Percentiles rank a stretch among this genome's conserved stretches.
Conservation (phyloP, 2,113 vertebrate genomes). For the Nannospalax galili region DNA sequence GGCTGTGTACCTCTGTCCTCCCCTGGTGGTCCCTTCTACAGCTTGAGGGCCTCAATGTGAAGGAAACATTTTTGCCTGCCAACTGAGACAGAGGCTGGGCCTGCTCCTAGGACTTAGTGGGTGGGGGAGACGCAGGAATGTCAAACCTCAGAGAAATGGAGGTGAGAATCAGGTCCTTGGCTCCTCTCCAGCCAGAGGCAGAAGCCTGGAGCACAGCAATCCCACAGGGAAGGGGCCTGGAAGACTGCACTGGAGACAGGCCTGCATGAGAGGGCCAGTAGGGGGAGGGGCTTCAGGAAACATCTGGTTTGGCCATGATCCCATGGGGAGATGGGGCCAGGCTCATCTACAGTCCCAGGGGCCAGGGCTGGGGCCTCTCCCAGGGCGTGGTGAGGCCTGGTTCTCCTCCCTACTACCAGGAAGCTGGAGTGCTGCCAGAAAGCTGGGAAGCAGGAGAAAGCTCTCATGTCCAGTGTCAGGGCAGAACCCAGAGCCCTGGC, state of each 20-base stretch:
- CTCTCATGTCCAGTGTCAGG: background rate
- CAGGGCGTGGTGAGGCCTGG: background rate
- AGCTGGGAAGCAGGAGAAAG: background rate
- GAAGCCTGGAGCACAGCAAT: background rate
- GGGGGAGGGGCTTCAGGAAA: constrained; percentile 74
- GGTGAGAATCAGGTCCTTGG: background rate
- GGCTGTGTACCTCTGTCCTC: background rate
- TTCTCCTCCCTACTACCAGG: background rate
- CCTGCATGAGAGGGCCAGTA: constrained; percentile 63
- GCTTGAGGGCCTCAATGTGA: background rate
- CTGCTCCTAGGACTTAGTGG: background rate
- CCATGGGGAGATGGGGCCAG: constrained; percentile 75
- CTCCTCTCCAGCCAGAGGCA: background rate
- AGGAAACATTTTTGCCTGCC: background rate
- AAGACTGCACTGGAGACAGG: constrained; percentile 57
- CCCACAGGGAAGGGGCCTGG: background rate
- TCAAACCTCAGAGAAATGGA: background rate
- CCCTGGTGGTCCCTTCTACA: background rate
- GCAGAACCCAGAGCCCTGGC: background rate
- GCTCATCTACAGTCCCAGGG: constrained; percentile 42
- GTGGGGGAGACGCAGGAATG: background rate
- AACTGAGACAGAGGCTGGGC: background rate
- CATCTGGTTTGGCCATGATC: constrained; percentile 81
- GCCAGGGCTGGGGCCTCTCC: background rate
- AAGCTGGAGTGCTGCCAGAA: background rate